Evolutionary conservation across 2,888 invertebrate genomes (phyloP).

Genomic region (Byasa hedistus): DNA sequence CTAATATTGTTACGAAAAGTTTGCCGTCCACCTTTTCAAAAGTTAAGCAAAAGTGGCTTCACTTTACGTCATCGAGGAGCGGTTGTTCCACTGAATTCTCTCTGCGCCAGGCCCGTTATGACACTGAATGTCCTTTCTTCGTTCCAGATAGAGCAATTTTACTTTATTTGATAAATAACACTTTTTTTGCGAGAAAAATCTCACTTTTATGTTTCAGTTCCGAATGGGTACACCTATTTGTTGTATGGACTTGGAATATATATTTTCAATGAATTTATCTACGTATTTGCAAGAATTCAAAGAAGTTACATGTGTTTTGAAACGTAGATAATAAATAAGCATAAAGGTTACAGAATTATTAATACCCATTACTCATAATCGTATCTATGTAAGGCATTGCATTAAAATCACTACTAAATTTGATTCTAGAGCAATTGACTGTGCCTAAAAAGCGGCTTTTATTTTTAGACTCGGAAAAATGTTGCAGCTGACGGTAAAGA

Average conservation of each 20-base stretch:
- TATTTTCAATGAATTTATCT: too few species aligned
- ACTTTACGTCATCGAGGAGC: slow-evolving; percentile 6
- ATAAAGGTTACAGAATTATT: too few species aligned
- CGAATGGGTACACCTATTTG: too few species aligned
- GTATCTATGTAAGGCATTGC: too few species aligned
- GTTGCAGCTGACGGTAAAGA: background rate
- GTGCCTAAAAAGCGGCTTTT: background rate
- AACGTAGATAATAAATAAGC: too few species aligned
- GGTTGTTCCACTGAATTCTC: slow-evolving; percentile 2
- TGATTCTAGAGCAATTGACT: too few species aligned
- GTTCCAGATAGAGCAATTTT: background rate
- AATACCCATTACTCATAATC: too few species aligned
- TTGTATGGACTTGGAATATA: too few species aligned
- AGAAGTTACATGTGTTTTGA: too few species aligned
- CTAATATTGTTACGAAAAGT: background rate
- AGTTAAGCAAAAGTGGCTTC: background rate
- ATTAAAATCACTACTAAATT: too few species aligned
- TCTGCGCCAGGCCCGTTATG: background rate
- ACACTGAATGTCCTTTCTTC: background rate
- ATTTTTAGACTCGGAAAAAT: background rate
- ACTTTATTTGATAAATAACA: slow-evolving; percentile 6
- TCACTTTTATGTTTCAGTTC: background rate
- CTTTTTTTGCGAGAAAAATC: background rate
- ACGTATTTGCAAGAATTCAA: too few species aligned
- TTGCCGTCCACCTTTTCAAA: background rate